A percentile compares a stretch with the other conserved stretches of the same genome.
Conservation (phyloP, 2,113 vertebrate genomes). For the Chloropsis cyanopogon region DNA sequence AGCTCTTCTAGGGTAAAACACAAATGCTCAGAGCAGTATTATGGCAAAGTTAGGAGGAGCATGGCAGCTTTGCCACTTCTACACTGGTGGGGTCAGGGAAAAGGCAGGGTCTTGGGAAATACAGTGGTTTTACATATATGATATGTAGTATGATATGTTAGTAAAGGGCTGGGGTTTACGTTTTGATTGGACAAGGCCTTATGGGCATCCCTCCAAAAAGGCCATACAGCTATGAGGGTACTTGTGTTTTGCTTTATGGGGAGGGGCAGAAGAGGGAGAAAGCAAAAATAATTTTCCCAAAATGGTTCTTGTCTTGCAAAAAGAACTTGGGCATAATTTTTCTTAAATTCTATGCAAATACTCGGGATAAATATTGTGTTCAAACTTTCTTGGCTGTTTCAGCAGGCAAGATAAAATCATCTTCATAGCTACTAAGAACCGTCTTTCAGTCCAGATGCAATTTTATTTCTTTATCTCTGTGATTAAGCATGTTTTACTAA, state of each 20-base stretch:
- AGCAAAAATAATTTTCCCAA: neutral
- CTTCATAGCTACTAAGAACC: neutral
- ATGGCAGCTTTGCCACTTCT: neutral
- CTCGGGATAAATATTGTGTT: neutral
- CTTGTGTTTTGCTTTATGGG: neutral
- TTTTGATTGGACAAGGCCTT: neutral
- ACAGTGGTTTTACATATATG: neutral
- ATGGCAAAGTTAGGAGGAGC: neutral
- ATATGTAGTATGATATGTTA: neutral
- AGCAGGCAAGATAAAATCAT: neutral
- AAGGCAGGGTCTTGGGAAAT: neutral
- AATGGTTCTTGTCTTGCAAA: neutral
- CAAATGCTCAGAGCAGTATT: neutral
- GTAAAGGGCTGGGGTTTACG: neutral
- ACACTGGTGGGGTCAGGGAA: neutral
- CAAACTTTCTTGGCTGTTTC: neutral
- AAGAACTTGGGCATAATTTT: neutral
- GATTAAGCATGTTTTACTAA: constrained; percentile 40
- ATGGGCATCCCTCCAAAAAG: neutral
- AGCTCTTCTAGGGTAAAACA: neutral
- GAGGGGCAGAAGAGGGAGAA: neutral
- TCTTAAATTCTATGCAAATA: neutral
- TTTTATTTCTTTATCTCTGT: constrained; percentile 20
- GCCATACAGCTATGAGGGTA: neutral
- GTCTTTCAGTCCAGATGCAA: neutral